These are phyloP conservation scores for Circaetus gallicus DNA, from an alignment of 2,113 vertebrate genomes.

Conservation along the genomic window DNA sequence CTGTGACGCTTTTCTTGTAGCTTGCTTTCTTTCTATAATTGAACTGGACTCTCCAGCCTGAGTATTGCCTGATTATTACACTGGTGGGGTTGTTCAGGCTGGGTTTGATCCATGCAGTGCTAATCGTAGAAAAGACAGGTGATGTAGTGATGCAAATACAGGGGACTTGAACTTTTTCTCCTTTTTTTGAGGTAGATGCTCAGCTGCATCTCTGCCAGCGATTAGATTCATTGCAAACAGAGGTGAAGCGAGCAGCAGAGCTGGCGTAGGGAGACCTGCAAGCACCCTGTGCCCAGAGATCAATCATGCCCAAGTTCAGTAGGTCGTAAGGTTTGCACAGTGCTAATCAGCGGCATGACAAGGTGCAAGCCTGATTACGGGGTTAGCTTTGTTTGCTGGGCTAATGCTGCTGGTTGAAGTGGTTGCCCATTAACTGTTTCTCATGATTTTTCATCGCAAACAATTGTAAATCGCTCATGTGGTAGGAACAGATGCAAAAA, in stretches of 20 bases:
- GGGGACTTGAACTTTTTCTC: neutral
- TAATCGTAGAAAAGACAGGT: neutral
- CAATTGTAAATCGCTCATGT: neutral
- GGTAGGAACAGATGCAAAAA: neutral
- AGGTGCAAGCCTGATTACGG: neutral
- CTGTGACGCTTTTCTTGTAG: neutral
- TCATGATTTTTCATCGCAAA: neutral
- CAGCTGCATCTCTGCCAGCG: neutral
- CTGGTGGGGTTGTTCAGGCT: neutral
- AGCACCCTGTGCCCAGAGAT: rapidly evolving
- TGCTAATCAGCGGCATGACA: neutral
- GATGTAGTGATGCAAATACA: neutral
- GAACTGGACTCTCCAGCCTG: neutral
- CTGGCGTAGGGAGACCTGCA: neutral
- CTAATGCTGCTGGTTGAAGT: neutral
- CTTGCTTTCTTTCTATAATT: neutral
- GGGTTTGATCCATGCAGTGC: neutral
- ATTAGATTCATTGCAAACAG: neutral
- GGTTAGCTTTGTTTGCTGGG: neutral
- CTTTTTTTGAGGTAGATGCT: neutral
- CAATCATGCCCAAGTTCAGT: neutral
- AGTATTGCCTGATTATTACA: neutral
- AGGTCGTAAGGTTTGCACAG: rapidly evolving
- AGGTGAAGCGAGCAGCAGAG: neutral
- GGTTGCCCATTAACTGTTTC: neutral